phyloP scores from a whole-genome alignment of 1,140 invertebrate genomes.

The Myzus persicae region DNA sequence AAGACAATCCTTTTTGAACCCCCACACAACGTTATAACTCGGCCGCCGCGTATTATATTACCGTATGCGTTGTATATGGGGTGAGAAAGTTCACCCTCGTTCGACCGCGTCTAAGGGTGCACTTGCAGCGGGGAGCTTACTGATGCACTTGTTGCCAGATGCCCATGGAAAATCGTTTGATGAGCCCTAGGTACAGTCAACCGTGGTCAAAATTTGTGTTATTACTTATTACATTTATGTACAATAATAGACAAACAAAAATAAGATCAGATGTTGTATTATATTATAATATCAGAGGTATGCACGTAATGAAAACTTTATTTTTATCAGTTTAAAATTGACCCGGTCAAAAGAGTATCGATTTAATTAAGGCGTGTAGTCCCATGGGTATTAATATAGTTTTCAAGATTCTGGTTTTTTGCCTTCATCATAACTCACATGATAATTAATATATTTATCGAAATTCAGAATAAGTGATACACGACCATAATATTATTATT shows the following conservation, averaged over 20 bases:
- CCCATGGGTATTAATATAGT: not conserved
- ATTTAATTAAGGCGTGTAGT: not conserved
- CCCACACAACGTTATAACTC: not conserved
- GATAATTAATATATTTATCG: no score
- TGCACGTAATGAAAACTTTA: not conserved
- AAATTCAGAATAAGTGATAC: no score
- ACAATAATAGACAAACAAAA: not conserved
- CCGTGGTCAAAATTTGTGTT: not conserved
- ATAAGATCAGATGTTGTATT: not conserved
- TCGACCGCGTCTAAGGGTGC: not conserved
- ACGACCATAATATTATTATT: no score
- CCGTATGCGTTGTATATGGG: no score
- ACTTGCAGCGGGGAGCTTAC: not conserved
- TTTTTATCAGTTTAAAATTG: not conserved
- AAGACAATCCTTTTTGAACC: not conserved
- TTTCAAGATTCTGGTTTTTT: no score
- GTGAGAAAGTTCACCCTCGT: slow-evolving; percentile 4
- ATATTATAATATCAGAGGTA: not conserved
- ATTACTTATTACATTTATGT: no score
- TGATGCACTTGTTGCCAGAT: slow-evolving; percentile 36
- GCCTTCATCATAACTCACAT: no score
- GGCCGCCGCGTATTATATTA: not conserved
- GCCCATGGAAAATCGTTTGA: not conserved
- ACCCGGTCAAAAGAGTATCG: not conserved
- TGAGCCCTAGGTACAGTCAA: not conserved